Conservation (phyloP, 2,113 vertebrate genomes). For the Micronycteris hirsuta region DNA sequence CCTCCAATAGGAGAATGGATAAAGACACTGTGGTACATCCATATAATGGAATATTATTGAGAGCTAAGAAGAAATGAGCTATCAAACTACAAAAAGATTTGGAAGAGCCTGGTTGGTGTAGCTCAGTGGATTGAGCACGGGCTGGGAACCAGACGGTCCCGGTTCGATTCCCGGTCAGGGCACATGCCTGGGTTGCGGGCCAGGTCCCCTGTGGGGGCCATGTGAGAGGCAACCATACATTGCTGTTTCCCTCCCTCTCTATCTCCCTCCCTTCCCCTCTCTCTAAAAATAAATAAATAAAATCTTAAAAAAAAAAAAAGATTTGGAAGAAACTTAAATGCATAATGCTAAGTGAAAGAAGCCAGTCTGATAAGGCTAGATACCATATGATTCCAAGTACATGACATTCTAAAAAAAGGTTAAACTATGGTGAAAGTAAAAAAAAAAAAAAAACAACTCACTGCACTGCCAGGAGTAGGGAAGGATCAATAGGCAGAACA, state of each 20-base stretch:
- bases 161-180: too few species aligned
- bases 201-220: too few species aligned
- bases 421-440: not conserved
- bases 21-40: not conserved
- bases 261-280: too few species aligned
- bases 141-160: too few species aligned
- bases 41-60: not conserved
- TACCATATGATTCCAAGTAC: not conserved
- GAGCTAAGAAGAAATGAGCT: not conserved
- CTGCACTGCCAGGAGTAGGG: not conserved
- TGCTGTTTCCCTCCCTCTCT: too few species aligned
- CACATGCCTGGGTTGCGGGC: too few species aligned
- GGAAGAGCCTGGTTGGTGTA: too few species aligned
- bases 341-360: not conserved
- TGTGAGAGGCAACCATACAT: too few species aligned
- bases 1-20: not conserved
- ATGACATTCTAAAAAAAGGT: not conserved
- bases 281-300: too few species aligned
- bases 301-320: too few species aligned
- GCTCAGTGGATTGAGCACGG: too few species aligned
- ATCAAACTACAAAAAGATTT: not conserved
- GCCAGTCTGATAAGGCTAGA: not conserved
- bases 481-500: not conserved
- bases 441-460: not conserved
- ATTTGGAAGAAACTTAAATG: not conserved